A percentile compares a stretch with the other conserved stretches of the same genome.
These are phyloP conservation scores for Oreochromis grahami DNA, from an alignment of 2,797 vertebrate genomes.

Conservation along the genomic window DNA sequence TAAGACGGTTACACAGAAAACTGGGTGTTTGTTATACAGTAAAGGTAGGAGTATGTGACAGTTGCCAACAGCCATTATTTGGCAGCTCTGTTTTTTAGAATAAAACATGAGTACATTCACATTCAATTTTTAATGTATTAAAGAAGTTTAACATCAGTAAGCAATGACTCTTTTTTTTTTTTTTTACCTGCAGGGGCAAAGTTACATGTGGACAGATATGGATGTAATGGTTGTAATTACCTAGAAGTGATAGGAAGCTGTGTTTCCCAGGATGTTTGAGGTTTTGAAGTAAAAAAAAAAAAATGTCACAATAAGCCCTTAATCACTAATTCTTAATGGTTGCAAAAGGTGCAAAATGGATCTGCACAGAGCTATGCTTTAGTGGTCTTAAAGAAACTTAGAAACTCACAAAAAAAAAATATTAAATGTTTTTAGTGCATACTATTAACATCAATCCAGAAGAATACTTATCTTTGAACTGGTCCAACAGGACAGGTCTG, in stretches of 20 bases:
- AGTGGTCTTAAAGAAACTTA: neutral
- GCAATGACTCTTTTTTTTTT: too few species aligned
- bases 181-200: too few species aligned
- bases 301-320: too few species aligned
- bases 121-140: too few species aligned
- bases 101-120: too few species aligned
- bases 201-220: too few species aligned
- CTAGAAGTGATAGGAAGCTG: too few species aligned
- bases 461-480: neutral
- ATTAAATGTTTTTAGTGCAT: neutral
- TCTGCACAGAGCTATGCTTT: neutral
- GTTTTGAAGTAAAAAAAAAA: too few species aligned
- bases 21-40: rapidly evolving
- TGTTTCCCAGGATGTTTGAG: too few species aligned
- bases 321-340: neutral
- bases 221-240: too few species aligned
- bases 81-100: too few species aligned
- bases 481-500: neutral
- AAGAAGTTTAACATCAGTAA: too few species aligned
- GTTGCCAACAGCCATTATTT: neutral
- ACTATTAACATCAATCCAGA: neutral
- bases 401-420: neutral
- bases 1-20: neutral
- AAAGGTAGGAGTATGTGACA: neutral
- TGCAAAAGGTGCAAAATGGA: neutral